Base-by-base conservation (phyloP, 2,113 vertebrate genomes). In the Xenopus borealis region DNA sequence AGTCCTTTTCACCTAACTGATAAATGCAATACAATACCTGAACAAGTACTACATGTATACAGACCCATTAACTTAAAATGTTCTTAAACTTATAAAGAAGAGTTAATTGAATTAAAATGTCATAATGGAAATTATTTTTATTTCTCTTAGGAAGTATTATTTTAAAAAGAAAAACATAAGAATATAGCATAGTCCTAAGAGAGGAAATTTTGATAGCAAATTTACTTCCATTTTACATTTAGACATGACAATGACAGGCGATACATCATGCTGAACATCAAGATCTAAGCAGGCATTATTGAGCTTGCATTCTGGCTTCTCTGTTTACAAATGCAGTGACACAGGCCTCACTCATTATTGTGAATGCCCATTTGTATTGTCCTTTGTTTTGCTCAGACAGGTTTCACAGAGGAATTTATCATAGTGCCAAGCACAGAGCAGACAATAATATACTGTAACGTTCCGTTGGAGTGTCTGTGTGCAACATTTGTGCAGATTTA, bases 251-350 rank as follows among this genome's bases (percentile, higher is more conserved):
- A 47, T 69, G 73, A 76, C 73, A 76, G 12, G 7, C 30, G 46
- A 76, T 76, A 18, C 58, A 69, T 76, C 73, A 76, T 63, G 46
- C 69, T 6, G 23, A 55, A 63, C 73, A 68, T 75, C 23, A 52
- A 33, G 55, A 75, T 52, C 44, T 50, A 68, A 61, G 12, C 19
- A 45, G 55, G 46, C 30, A 62, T 76, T 76, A 76, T 68, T 69
- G 59, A 76, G 66, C 50, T 68, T 76, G 73, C n/a, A 62, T 76
- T 62, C 59, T 55, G 46, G 72, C 47, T 75, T 55, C 66, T 76
- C 33, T 23, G 66, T 69, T 76, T 76, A 76, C 73, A 69, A 69
- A 69, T 67, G 50, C 11, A 69, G 44, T 76, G 73, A 69, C 73
- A 69, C 30, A 30, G 50, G 66, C n/a, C 46, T 52, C 46, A 44